These are phyloP conservation scores for Onchidella celtica DNA, from an alignment of 2,888 invertebrate genomes.

Conservation along the genomic window DNA sequence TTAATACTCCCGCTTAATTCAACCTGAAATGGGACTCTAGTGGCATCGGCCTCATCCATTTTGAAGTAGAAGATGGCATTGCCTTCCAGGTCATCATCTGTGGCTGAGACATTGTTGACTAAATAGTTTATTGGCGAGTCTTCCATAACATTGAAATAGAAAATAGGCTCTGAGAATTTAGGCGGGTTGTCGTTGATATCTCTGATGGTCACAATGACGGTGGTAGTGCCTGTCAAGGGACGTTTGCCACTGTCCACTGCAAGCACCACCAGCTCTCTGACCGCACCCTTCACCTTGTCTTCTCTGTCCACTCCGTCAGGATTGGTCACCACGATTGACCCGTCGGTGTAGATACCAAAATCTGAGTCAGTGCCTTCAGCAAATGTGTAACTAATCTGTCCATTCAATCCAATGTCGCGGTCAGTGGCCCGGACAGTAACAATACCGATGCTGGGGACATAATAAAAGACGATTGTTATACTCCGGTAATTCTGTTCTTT, in stretches of 20 bases:
- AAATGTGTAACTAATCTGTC: conserved; percentile 47
- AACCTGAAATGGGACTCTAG: conserved; percentile 48
- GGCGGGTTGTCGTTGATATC: conserved; percentile 57
- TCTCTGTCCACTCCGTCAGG: conserved; percentile 39
- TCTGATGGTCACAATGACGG: conserved; percentile 47
- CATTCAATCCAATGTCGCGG: conserved; percentile 53
- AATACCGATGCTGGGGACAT: background rate
- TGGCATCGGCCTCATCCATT: conserved; percentile 31
- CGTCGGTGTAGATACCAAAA: conserved; percentile 44
- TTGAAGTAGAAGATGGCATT: conserved; percentile 52
- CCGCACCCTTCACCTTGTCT: conserved; percentile 32
- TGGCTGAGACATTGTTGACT: conserved; percentile 50
- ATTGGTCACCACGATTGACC: conserved; percentile 36
- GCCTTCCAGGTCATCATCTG: conserved; percentile 48
- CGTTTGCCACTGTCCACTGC: conserved; percentile 62
- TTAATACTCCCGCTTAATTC: conserved; percentile 89
- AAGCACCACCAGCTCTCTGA: conserved; percentile 53
- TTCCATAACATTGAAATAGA: conserved; percentile 52
- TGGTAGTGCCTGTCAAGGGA: conserved; percentile 60
- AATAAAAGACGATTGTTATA: background rate
- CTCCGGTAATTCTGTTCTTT: too few species aligned
- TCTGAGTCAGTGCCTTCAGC: conserved; percentile 25
- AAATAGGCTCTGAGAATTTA: conserved; percentile 45
- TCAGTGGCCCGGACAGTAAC: conserved; percentile 57
- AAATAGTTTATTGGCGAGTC: conserved; percentile 24